Evolutionary conservation across 2,797 vertebrate species (phyloP).

Genomic region (Apodemus agrarius): DNA sequence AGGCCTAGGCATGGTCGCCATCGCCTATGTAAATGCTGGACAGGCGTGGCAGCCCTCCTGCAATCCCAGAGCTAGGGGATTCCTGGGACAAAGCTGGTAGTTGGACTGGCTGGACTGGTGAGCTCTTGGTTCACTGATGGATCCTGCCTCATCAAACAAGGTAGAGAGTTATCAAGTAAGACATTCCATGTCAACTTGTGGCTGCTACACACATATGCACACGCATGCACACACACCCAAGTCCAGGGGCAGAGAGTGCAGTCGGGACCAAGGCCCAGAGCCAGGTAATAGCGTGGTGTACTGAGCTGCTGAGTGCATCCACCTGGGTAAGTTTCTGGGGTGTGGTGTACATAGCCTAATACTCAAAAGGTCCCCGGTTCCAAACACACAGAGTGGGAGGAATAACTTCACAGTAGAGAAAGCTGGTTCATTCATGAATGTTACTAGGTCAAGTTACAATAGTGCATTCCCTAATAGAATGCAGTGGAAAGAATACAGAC

Average conservation of each 20-base stretch:
- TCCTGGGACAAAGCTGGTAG: background rate
- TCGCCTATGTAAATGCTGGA: background rate
- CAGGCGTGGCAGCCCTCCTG: background rate
- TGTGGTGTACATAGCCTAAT: background rate
- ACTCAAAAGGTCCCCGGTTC: background rate
- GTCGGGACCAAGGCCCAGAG: background rate
- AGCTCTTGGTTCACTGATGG: background rate
- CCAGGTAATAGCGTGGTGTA: background rate
- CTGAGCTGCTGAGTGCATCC: background rate
- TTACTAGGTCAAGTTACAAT: background rate
- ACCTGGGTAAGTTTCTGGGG: background rate
- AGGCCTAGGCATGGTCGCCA: background rate
- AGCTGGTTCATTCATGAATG: background rate
- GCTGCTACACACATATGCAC: too few relatives aligned
- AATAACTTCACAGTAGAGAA: constrained; percentile 5
- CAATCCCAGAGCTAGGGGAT: background rate
- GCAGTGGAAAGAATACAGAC: background rate
- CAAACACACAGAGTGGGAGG: background rate
- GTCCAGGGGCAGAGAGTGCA: background rate
- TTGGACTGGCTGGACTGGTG: too few relatives aligned
- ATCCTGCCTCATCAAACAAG: background rate
- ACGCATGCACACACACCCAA: background rate
- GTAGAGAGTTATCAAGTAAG: background rate
- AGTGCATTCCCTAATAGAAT: background rate
- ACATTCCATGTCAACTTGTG: background rate